These are phyloP conservation scores for Ptychodera flava DNA, from an alignment of 35 echinoderm and acorn worm species.

Conservation along the genomic window DNA sequence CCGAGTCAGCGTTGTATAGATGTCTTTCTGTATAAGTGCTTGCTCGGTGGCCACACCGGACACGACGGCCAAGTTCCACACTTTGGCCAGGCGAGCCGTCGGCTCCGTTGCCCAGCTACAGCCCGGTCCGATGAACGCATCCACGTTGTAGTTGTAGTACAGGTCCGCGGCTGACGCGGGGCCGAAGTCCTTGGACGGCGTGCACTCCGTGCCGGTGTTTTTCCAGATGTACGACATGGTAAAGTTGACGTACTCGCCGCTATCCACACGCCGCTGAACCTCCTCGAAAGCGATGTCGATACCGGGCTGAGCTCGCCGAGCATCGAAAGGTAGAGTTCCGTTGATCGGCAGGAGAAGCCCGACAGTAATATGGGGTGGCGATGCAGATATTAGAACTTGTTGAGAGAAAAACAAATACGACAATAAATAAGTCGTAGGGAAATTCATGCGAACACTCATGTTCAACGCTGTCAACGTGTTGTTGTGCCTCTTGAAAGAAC, in stretches of 20 bases:
- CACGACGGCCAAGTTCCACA: constrained; percentile 23
- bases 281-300: constrained; percentile 26
- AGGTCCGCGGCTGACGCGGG: neutral
- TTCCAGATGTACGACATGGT: neutral
- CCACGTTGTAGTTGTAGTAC: neutral
- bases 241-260: constrained; percentile 15
- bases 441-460: no score
- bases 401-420: no score
- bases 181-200: neutral
- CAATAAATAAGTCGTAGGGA: no score
- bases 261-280: neutral
- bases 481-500: no score
- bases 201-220: neutral
- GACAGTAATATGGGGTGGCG: neutral
- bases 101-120: neutral
- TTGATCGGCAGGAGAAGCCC: neutral
- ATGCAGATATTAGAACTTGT: no score
- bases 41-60: constrained; percentile 11
- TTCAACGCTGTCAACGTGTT: no score
- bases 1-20: constrained; percentile 21
- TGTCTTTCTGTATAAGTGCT: neutral
- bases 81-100: constrained; percentile 11
- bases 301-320: constrained; percentile 4
- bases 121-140: constrained; percentile 29
- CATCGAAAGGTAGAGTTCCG: neutral